phyloP scores from a whole-genome alignment of 2,113 vertebrate genomes.

The Rattus rattus region DNA sequence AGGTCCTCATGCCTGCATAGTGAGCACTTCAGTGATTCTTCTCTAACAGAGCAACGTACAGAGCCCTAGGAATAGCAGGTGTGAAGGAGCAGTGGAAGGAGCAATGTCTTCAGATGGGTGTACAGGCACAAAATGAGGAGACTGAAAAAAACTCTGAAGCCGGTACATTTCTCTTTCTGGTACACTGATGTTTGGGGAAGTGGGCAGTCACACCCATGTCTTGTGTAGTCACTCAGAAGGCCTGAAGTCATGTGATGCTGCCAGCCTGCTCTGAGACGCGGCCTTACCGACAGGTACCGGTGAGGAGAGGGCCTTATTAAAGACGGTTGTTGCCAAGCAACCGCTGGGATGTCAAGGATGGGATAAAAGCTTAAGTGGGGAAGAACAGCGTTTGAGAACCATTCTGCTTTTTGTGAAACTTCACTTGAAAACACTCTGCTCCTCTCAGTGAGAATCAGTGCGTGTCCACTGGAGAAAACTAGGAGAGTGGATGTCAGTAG shows the following conservation, averaged over 20 bases:
- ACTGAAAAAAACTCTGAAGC: background rate
- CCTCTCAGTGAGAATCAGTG: background rate
- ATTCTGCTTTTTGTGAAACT: background rate
- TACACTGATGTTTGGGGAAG: background rate
- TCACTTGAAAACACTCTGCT: background rate
- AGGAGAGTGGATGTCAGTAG: background rate
- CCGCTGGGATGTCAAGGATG: constrained; percentile 56
- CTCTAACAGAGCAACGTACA: background rate
- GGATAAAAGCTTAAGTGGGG: constrained; percentile 64
- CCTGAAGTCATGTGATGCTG: background rate
- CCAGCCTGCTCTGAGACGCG: constrained; percentile 22
- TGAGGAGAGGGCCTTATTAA: constrained; percentile 70
- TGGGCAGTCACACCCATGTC: background rate
- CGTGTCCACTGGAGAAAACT: background rate
- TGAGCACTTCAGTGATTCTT: background rate
- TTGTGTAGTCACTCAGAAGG: background rate
- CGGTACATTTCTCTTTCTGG: background rate
- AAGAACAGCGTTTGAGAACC: background rate
- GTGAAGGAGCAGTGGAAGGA: background rate
- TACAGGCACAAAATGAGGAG: background rate
- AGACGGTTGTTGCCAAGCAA: constrained; percentile 77
- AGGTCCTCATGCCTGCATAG: background rate
- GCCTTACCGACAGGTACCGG: constrained; percentile 14
- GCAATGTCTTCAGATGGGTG: background rate
- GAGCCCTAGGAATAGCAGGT: fast-evolving